Evolutionary conservation across 2,113 vertebrate genomes (phyloP), one percentile per base, ranked within the genome.

Genomic region (Xyliphius kryptos): DNA sequence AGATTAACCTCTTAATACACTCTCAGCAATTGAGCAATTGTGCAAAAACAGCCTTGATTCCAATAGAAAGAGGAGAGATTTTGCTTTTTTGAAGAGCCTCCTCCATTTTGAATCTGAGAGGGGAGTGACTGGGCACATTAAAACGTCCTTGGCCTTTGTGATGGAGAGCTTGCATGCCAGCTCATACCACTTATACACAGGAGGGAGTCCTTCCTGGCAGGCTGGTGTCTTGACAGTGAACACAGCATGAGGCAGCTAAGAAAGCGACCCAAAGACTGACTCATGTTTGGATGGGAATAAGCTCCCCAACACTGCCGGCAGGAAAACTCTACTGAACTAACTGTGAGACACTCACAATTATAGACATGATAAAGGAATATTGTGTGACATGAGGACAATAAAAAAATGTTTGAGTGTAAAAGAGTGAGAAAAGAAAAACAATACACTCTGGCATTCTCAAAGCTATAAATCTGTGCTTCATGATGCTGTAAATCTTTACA

Each of bases 171-270:
- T 13, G 17, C 14, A 9, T 71, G 63, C n/a, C 58, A 62, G 44
- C 51, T 61, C 64, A 62, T 61, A 54, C 15, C 69, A 68, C 67
- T 71, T 63, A 70, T 60, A 58, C 64, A 44, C 46, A 68, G 22
- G 58, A 17, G 57, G 48, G 61, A 65, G 56, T 15, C 43, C 22
- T 55, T 50, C 55, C 60, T 57, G 43, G 65, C 56, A 55, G 64
- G 14, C 19, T 62, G 61, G 56, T 20, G 36, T 9, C 16, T 36
- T 59, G 63, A 60, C 56, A 55, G 50, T 19, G 41, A 56, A 56
- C 61, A 20, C 65, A 57, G 57, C 55, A 51, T 60, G 67, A 32
- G 56, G 38, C 50, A 37, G 37, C 49, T 63, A 37, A 74, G 47
- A 67, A 49, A 67, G 56, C 48, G 40, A 32, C 51, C 67, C 38